Percentiles rank a stretch among this genome's conserved stretches.
Conservation (phyloP, 1,140 invertebrate species). For the Leptopilina boulardi region DNA sequence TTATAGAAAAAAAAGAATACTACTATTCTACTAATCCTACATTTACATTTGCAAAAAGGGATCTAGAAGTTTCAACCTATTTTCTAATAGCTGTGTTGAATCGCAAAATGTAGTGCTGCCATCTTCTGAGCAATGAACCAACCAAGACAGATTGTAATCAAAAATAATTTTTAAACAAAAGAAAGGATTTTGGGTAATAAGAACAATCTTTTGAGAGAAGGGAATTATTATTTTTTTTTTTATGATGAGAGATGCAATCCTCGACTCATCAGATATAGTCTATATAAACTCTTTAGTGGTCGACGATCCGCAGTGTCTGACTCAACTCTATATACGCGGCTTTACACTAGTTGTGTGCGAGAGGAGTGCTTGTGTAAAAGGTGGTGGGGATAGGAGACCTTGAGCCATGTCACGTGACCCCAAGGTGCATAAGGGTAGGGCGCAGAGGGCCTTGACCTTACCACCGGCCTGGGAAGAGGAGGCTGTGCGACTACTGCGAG, state of each 20-base stretch:
- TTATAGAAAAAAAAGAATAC: too few relatives aligned
- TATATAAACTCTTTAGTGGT: background rate
- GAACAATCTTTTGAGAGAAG: background rate
- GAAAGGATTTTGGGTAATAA: too few relatives aligned
- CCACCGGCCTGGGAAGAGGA: constrained; percentile 55
- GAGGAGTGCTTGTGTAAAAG: constrained; percentile 45
- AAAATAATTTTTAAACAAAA: too few relatives aligned
- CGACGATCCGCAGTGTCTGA: background rate
- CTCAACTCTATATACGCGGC: background rate
- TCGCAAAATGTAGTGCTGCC: background rate
- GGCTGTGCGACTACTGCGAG: constrained; percentile 55
- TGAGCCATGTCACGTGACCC: constrained; percentile 75
- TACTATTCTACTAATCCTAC: too few relatives aligned
- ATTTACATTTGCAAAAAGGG: too few relatives aligned
- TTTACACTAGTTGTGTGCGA: constrained; percentile 43
- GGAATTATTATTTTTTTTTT: background rate
- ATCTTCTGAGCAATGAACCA: background rate
- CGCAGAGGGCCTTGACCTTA: constrained; percentile 76
- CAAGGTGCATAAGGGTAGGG: constrained; percentile 73
- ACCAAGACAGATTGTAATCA: background rate
- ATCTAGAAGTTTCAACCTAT: too few relatives aligned
- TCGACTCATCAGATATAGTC: too few relatives aligned
- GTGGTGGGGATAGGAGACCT: constrained; percentile 74
- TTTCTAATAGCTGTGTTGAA: background rate
- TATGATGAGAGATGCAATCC: too few relatives aligned